These are phyloP conservation scores for Homarus gammarus DNA, from an alignment of 2,888 invertebrate genomes.

Conservation along the genomic window DNA sequence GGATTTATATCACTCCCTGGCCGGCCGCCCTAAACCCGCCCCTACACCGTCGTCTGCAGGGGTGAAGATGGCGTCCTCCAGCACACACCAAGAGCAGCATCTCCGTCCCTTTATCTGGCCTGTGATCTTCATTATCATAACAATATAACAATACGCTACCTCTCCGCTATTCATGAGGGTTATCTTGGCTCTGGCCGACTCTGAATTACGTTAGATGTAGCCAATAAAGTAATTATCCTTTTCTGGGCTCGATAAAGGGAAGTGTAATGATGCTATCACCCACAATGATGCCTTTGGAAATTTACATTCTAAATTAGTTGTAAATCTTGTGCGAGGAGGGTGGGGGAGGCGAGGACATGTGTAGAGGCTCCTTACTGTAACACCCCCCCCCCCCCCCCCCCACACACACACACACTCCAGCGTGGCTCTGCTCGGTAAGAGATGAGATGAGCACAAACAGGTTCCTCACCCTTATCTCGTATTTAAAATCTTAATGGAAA, in stretches of 20 bases:
- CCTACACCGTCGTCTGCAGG: too few relatives aligned
- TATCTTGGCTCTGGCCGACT: constrained; percentile 10
- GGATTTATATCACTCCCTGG: too few relatives aligned
- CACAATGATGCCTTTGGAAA: constrained; percentile 18
- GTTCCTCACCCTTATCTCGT: too few relatives aligned
- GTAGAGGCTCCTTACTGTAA: too few relatives aligned
- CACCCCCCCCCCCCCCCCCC: too few relatives aligned
- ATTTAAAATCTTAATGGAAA: too few relatives aligned
- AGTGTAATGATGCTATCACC: constrained; percentile 57
- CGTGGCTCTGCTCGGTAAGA: too few relatives aligned
- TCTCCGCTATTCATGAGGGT: constrained; percentile 17
- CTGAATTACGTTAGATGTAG: constrained; percentile 28
- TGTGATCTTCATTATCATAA: constrained; percentile 58
- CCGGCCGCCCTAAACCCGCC: too few relatives aligned
- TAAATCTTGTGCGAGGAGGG: constrained; percentile 35
- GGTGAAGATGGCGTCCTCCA: neutral
- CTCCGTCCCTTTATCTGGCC: neutral
- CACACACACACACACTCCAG: too few relatives aligned
- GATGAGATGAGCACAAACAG: too few relatives aligned
- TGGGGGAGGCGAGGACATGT: neutral
- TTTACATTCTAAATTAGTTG: constrained; percentile 30
- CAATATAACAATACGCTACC: constrained; percentile 53
- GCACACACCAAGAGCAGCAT: neutral
- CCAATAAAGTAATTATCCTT: constrained; percentile 67
- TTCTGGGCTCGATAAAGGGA: constrained; percentile 47